Percentiles rank a stretch among this genome's conserved stretches.
Evolutionary conservation across 92 coral and sea anemone genomes (phyloP).

Genomic region (Bergia puertoricense): DNA sequence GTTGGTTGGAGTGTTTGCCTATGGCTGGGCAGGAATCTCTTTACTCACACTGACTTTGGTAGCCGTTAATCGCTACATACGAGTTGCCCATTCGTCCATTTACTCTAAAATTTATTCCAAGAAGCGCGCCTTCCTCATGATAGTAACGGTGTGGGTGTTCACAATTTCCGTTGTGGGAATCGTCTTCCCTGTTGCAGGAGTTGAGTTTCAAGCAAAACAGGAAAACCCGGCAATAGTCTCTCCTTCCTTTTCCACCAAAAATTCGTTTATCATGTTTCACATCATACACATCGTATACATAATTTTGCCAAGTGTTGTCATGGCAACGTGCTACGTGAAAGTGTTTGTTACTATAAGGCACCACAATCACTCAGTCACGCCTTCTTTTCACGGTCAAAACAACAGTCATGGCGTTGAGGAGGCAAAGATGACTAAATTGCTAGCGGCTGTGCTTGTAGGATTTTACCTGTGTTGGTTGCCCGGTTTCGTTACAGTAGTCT

Average conservation of each 20-base stretch:
- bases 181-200: conserved; percentile 26
- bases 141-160: neutral
- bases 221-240: conserved; percentile 33
- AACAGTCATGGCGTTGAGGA: conserved; percentile 23
- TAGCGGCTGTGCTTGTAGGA: conserved; percentile 19
- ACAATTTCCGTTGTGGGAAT: neutral
- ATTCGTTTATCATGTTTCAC: neutral
- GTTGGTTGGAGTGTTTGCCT: conserved; percentile 12
- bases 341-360: conserved; percentile 4
- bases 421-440: conserved; percentile 23
- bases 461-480: conserved; percentile 31
- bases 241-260: conserved; percentile 4
- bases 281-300: conserved; percentile 18
- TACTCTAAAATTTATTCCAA: conserved; percentile 21
- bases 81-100: neutral
- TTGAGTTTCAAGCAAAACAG: neutral
- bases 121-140: conserved; percentile 18
- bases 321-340: conserved; percentile 9
- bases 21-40: conserved; percentile 23
- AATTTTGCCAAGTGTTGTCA: conserved; percentile 9
- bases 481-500: neutral
- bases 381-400: neutral
- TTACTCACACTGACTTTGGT: conserved; percentile 27
- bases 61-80: conserved; percentile 11
- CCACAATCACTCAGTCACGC: conserved; percentile 12